Conservation (phyloP, 2,888 invertebrate species). For the Branchellion lobata region DNA sequence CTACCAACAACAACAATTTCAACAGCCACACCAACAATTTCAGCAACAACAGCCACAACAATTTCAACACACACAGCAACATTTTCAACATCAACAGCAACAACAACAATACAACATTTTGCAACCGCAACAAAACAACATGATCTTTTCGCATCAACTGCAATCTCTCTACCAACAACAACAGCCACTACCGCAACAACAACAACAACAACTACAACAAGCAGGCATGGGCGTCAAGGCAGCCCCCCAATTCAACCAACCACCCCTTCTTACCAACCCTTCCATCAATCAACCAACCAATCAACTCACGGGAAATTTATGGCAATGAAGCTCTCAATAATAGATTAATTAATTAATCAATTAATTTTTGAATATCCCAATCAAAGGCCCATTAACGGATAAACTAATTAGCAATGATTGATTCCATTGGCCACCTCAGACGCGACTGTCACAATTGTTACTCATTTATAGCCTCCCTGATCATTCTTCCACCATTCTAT, state of each 20-base stretch:
- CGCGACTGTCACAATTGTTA: too few species aligned
- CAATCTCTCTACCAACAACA: conserved; percentile 3
- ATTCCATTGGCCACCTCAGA: too few species aligned
- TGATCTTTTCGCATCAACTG: not conserved
- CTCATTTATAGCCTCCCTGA: too few species aligned
- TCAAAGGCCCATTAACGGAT: too few species aligned
- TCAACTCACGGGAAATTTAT: conserved; percentile 10
- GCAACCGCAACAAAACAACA: conserved; percentile 14
- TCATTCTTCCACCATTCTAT: too few species aligned
- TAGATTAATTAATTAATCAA: too few species aligned
- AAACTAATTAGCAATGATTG: too few species aligned
- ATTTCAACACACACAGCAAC: not conserved
- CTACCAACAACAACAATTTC: conserved; percentile 37
- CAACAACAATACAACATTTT: not conserved
- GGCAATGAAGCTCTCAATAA: conserved; percentile 33
- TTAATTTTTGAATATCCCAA: too few species aligned
- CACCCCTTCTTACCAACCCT: too few species aligned
- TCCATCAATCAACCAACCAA: not conserved
- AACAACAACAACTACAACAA: conserved; percentile 6
- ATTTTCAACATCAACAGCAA: not conserved
- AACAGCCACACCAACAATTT: conserved; percentile 6
- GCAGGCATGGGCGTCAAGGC: not conserved
- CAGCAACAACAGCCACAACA: not conserved
- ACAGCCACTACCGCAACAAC: not conserved
- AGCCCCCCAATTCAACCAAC: not conserved